Evolutionary conservation across 2,888 invertebrate genomes (phyloP).

Genomic region (Dynastes maya): DNA sequence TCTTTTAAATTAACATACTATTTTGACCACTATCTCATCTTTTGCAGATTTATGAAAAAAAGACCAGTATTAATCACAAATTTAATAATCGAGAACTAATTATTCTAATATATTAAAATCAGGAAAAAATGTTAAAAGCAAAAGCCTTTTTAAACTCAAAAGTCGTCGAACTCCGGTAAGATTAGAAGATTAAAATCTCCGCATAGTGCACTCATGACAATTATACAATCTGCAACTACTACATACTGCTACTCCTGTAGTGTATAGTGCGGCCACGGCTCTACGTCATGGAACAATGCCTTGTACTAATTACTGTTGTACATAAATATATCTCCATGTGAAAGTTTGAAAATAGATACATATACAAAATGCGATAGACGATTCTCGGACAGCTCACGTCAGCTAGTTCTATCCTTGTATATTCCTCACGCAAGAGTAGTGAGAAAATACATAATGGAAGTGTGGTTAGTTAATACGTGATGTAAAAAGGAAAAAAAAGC

Average conservation of each 20-base stretch:
- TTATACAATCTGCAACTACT: constrained; percentile 48
- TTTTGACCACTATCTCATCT: too few species aligned
- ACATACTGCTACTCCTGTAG: not conserved
- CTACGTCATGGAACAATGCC: constrained; percentile 56
- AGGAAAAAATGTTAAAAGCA: not conserved
- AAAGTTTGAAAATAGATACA: constrained; percentile 51
- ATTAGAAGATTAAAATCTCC: constrained; percentile 27
- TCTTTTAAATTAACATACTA: too few species aligned
- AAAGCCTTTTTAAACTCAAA: not conserved
- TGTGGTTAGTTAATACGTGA: not conserved
- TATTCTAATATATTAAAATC: not conserved
- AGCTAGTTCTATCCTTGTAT: not conserved
- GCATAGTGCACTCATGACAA: constrained; percentile 38
- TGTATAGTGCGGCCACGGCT: constrained; percentile 24
- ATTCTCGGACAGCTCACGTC: not conserved
- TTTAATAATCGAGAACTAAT: not conserved
- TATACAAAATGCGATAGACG: constrained; percentile 19
- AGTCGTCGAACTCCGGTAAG: constrained; percentile 30
- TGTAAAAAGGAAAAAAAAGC: not conserved
- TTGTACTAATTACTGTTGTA: constrained; percentile 54
- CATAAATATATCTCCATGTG: constrained; percentile 50
- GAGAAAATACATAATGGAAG: not conserved
- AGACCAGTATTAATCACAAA: too few species aligned
- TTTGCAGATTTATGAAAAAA: too few species aligned
- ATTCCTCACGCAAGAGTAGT: not conserved